These are phyloP conservation scores for Embidobia sp. DNA, from an alignment of 2,888 invertebrate genomes.

Conservation along the genomic window DNA sequence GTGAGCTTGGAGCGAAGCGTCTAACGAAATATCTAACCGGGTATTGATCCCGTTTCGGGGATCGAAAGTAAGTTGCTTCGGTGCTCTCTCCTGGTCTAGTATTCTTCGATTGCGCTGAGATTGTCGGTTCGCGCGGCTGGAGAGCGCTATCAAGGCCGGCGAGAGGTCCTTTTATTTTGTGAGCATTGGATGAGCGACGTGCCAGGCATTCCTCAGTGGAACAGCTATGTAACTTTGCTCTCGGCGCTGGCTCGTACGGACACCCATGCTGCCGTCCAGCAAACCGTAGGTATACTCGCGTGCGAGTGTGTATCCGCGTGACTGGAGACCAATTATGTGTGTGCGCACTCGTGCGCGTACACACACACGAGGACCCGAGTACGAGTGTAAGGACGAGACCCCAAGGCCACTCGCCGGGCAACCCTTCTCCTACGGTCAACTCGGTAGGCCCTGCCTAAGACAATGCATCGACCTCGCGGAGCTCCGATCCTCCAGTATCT, in stretches of 20 bases:
- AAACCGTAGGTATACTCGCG: too few species aligned
- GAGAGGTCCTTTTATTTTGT: slow-evolving; percentile 77
- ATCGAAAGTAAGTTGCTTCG: too few species aligned
- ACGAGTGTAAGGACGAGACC: slow-evolving; percentile 60
- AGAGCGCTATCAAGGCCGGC: slow-evolving; percentile 65
- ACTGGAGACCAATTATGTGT: slow-evolving; percentile 22
- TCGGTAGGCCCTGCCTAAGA: slow-evolving; percentile 47
- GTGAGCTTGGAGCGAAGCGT: too few species aligned
- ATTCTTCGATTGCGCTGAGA: slow-evolving; percentile 23
- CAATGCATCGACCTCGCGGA: slow-evolving; percentile 63
- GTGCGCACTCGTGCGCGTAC: slow-evolving; percentile 7
- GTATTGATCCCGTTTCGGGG: too few species aligned
- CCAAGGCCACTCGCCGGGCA: slow-evolving; percentile 59
- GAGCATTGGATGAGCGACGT: slow-evolving; percentile 80
- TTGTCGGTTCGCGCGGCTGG: slow-evolving; percentile 34
- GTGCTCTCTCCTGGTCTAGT: slow-evolving; percentile 16
- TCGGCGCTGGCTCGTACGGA: slow-evolving; percentile 41
- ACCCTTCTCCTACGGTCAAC: slow-evolving; percentile 59
- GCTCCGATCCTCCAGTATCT: slow-evolving; percentile 20
- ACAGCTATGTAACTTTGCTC: slow-evolving; percentile 64
- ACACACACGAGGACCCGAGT: neutral
- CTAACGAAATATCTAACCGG: too few species aligned
- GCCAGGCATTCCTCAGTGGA: slow-evolving; percentile 78
- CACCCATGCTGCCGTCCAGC: slow-evolving; percentile 8
- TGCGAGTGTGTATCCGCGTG: slow-evolving; percentile 37